Percentiles rank a stretch among this genome's conserved stretches.
Conservation (phyloP, 2,888 invertebrate genomes). For the Unio delphinus region DNA sequence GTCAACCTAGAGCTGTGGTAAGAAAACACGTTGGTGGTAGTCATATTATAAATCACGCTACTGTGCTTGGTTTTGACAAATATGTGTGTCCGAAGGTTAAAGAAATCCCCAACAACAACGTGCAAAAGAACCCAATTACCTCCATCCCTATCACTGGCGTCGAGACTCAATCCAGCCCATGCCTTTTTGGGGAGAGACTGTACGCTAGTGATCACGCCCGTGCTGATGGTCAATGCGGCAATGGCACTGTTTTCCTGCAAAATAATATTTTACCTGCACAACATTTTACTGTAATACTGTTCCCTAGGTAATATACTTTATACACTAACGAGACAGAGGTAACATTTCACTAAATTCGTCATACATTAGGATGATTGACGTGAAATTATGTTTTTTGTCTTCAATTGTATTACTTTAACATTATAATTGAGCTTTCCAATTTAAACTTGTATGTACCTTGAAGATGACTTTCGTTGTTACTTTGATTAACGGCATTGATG, state of each 20-base stretch:
- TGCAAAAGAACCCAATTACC: slow-evolving; percentile 26
- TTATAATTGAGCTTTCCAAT: too few species aligned
- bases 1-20: too few species aligned
- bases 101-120: not conserved
- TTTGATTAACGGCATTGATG: too few species aligned
- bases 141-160: slow-evolving; percentile 51
- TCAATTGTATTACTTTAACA: too few species aligned
- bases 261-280: not conserved
- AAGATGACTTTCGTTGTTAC: too few species aligned
- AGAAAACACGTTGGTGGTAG: not conserved
- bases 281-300: too few species aligned
- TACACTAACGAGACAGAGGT: too few species aligned
- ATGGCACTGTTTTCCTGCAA: slow-evolving; percentile 53
- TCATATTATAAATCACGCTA: not conserved
- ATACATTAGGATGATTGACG: too few species aligned
- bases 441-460: too few species aligned
- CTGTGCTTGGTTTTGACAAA: not conserved
- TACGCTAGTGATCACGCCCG: slow-evolving; percentile 22
- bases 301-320: too few species aligned
- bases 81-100: not conserved
- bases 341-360: too few species aligned
- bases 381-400: too few species aligned
- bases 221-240: slow-evolving; percentile 34
- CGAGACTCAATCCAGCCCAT: slow-evolving; percentile 39
- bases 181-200: slow-evolving; percentile 38